Conservation (phyloP, 1,140 invertebrate species). For the Sinonovacula constricta region DNA sequence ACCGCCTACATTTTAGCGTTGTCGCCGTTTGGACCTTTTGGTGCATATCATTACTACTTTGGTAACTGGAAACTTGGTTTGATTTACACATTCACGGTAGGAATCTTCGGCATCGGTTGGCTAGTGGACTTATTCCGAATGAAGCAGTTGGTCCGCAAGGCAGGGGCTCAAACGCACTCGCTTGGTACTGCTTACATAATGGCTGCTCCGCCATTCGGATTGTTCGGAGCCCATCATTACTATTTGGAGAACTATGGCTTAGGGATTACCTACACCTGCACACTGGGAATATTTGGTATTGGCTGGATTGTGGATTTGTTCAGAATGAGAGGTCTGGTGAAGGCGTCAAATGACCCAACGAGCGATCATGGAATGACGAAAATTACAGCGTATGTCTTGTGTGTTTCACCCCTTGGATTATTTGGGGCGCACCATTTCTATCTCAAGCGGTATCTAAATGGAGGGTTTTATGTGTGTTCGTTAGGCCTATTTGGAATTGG, state of each 20-base stretch:
- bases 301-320: slow-evolving; percentile 52
- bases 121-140: slow-evolving; percentile 67
- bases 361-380: slow-evolving; percentile 40
- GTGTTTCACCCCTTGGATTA: slow-evolving; percentile 44
- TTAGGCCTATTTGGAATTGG: slow-evolving; percentile 51
- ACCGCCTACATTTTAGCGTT: slow-evolving; percentile 52
- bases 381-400: slow-evolving; percentile 39
- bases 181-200: slow-evolving; percentile 35
- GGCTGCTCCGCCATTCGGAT: slow-evolving; percentile 42
- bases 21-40: slow-evolving; percentile 57
- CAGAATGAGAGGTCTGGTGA: slow-evolving; percentile 40
- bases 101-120: slow-evolving; percentile 64
- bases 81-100: slow-evolving; percentile 65
- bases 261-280: slow-evolving; percentile 41
- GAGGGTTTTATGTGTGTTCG: slow-evolving; percentile 35
- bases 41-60: slow-evolving; percentile 66
- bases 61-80: slow-evolving; percentile 55
- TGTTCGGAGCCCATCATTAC: slow-evolving; percentile 53
- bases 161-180: slow-evolving; percentile 43
- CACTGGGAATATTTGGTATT: slow-evolving; percentile 49
- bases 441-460: slow-evolving; percentile 38
- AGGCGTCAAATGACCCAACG: slow-evolving; percentile 33
- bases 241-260: slow-evolving; percentile 46
- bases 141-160: slow-evolving; percentile 59
- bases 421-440: slow-evolving; percentile 56